These are phyloP conservation scores for Morinoia aosen DNA, from an alignment of 2,888 invertebrate genomes.

Conservation along the genomic window DNA sequence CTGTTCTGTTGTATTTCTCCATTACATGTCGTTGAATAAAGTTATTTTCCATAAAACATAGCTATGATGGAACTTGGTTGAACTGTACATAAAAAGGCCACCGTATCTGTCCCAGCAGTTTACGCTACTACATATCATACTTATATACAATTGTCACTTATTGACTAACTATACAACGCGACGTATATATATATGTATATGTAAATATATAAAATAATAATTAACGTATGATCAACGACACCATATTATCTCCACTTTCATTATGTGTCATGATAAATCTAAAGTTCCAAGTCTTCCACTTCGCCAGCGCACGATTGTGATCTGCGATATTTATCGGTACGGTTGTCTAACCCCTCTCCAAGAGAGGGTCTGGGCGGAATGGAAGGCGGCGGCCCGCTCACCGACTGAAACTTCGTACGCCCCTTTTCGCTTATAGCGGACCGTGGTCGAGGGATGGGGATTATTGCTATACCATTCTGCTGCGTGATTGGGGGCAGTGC, in stretches of 20 bases:
- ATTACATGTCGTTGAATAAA: background rate
- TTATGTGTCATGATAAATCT: background rate
- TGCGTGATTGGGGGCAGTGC: background rate
- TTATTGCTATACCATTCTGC: background rate
- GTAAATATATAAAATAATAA: background rate
- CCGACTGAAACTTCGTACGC: background rate
- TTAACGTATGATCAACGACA: background rate
- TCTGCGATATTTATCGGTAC: background rate
- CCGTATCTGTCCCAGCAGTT: no score
- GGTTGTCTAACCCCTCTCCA: background rate
- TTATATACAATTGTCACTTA: background rate
- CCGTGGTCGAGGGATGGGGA: slow-evolving; percentile 26
- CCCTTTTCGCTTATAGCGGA: background rate
- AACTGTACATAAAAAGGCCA: background rate
- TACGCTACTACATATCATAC: background rate
- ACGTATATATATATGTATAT: background rate
- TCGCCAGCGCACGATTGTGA: background rate
- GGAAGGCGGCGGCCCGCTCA: background rate
- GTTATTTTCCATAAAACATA: background rate
- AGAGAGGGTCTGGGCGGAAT: slow-evolving; percentile 27
- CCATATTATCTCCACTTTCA: background rate
- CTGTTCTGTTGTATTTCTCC: background rate
- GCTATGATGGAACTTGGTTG: background rate
- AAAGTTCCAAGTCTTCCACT: slow-evolving; percentile 10
- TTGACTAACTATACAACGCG: background rate